A percentile compares a stretch with the other conserved stretches of the same genome.
These are phyloP conservation scores for Pseudopodoces humilis DNA, from an alignment of 2,113 vertebrate genomes.

Conservation along the genomic window DNA sequence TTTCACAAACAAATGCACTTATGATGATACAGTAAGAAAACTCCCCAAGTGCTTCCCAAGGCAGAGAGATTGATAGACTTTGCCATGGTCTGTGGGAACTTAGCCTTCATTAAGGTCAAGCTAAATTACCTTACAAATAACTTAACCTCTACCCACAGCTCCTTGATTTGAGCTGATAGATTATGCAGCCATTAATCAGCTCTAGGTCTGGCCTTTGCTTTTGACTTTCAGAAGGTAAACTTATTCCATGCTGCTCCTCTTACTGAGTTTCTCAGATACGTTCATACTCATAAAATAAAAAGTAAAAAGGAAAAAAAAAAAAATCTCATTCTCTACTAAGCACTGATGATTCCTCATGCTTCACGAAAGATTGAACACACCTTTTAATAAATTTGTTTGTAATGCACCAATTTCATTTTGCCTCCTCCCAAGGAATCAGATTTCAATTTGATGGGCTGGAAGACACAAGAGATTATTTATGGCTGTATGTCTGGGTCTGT, in stretches of 20 bases:
- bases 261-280: not conserved
- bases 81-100: not conserved
- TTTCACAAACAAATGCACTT: not conserved
- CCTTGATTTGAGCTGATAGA: conserved; percentile 17
- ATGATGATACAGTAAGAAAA: not conserved
- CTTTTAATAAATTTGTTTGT: conserved; percentile 58
- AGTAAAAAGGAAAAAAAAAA: not conserved
- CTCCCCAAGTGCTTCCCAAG: not conserved
- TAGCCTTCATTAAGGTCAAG: conserved; percentile 38
- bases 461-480: conserved; percentile 2
- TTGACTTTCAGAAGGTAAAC: conserved; percentile 36
- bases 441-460: conserved; percentile 39
- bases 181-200: conserved; percentile 54
- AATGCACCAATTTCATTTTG: conserved; percentile 30
- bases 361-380: not conserved
- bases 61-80: conserved; percentile 37
- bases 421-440: not conserved
- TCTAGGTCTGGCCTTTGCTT: conserved; percentile 21
- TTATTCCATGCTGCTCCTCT: not conserved
- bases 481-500: not conserved
- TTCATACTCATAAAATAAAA: not conserved
- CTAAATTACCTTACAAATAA: conserved; percentile 56
- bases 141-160: not conserved
- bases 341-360: not conserved
- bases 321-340: not conserved